These are phyloP conservation scores for Aphodius sticticus DNA, from an alignment of 2,888 invertebrate genomes.

Conservation along the genomic window DNA sequence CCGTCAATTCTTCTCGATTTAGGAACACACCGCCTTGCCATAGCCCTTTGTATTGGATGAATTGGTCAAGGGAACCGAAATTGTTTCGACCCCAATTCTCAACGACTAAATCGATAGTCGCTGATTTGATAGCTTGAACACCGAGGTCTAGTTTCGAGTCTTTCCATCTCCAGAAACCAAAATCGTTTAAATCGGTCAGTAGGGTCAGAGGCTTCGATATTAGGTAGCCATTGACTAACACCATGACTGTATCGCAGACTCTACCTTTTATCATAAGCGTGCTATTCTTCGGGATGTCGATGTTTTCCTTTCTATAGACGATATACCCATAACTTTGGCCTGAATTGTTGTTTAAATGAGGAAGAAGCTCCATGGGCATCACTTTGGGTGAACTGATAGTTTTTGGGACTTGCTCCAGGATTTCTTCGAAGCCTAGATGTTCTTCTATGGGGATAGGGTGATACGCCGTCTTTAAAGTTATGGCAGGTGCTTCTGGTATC, in stretches of 20 bases:
- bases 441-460: slow-evolving; percentile 38
- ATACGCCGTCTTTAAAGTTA: slow-evolving; percentile 50
- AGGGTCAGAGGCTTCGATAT: slow-evolving; percentile 54
- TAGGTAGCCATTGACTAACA: slow-evolving; percentile 60
- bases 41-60: slow-evolving; percentile 57
- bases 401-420: slow-evolving; percentile 57
- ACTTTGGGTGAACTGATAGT: slow-evolving; percentile 59
- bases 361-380: slow-evolving; percentile 50
- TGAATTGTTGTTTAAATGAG: slow-evolving; percentile 68
- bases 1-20: slow-evolving; percentile 55
- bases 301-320: slow-evolving; percentile 61
- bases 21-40: slow-evolving; percentile 60
- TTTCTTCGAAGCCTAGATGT: slow-evolving; percentile 34
- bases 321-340: slow-evolving; percentile 67
- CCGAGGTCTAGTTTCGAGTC: slow-evolving; percentile 49
- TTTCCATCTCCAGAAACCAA: slow-evolving; percentile 55
- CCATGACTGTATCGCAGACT: slow-evolving; percentile 63
- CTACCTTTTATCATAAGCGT: slow-evolving; percentile 56
- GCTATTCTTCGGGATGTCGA: slow-evolving; percentile 50
- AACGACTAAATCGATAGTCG: slow-evolving; percentile 58
- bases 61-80: slow-evolving; percentile 59
- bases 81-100: slow-evolving; percentile 89
- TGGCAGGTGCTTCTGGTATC: slow-evolving; percentile 53
- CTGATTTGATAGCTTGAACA: slow-evolving; percentile 41
- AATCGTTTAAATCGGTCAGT: slow-evolving; percentile 51